A percentile compares a stretch with the other conserved stretches of the same genome.
These are phyloP conservation scores for Athripsodes cinereus DNA, from an alignment of 2,888 invertebrate species.

Conservation along the genomic window DNA sequence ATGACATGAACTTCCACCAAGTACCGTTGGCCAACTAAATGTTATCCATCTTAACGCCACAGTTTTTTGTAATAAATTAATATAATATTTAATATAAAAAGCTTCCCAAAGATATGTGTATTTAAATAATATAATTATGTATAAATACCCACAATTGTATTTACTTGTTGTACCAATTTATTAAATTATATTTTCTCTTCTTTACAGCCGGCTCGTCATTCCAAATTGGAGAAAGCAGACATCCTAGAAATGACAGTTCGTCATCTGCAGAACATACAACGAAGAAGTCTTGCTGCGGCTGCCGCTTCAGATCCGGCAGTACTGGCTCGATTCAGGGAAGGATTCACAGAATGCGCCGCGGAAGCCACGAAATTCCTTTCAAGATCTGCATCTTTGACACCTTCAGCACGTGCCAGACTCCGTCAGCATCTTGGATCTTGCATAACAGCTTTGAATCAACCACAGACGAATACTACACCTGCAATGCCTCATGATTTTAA, in stretches of 20 bases:
- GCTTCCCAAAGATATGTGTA: too few species aligned
- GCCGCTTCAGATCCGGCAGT: constrained; percentile 80
- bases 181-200: too few species aligned
- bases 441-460: constrained; percentile 53
- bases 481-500: constrained; percentile 35
- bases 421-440: constrained; percentile 60
- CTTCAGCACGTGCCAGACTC: constrained; percentile 50
- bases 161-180: too few species aligned
- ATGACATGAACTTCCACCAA: too few species aligned
- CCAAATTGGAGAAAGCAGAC: constrained; percentile 93
- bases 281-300: constrained; percentile 77
- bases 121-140: too few species aligned
- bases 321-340: constrained; percentile 76
- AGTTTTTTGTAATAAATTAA: too few species aligned
- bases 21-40: too few species aligned
- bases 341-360: constrained; percentile 83
- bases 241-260: constrained; percentile 93
- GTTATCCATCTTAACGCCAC: too few species aligned
- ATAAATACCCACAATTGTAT: too few species aligned
- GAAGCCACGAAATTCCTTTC: constrained; percentile 67
- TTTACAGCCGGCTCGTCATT: constrained; percentile 81
- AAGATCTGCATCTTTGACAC: constrained; percentile 48
- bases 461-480: constrained; percentile 34
- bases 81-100: too few species aligned
- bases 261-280: constrained; percentile 82